Conservation (phyloP, 2,797 vertebrate genomes). For the Margarornis squamiger region DNA sequence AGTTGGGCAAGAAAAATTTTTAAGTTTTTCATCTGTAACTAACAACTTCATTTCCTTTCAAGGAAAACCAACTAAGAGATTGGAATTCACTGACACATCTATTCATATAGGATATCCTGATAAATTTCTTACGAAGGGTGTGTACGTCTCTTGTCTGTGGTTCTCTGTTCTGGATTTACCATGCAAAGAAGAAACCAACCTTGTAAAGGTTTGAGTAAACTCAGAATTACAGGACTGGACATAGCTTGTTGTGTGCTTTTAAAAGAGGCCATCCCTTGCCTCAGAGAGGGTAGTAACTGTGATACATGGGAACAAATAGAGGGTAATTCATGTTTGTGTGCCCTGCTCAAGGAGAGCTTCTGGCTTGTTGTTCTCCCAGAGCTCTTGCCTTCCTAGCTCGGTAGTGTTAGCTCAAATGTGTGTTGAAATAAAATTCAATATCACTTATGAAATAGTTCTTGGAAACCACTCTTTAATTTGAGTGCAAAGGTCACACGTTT, state of each 20-base stretch:
- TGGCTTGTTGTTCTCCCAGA: neutral
- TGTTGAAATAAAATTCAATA: neutral
- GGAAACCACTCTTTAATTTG: neutral
- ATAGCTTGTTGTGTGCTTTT: neutral
- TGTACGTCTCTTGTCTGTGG: neutral
- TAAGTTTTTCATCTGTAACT: neutral
- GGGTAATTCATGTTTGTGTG: neutral
- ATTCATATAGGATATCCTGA: neutral
- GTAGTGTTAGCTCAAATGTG: neutral
- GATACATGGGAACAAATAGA: neutral
- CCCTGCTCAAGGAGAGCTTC: neutral
- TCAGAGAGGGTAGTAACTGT: neutral
- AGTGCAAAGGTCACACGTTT: neutral
- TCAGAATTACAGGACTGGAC: neutral
- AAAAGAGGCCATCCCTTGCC: neutral
- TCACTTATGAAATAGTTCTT: neutral
- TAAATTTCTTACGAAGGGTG: neutral
- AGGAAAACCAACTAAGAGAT: neutral
- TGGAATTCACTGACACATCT: neutral
- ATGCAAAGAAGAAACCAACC: neutral
- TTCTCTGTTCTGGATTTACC: neutral
- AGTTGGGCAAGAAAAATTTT: neutral
- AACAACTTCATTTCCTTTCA: neutral
- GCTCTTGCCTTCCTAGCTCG: neutral
- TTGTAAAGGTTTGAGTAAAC: neutral